These are phyloP conservation scores for Watsonalla binaria DNA, from an alignment of 2,888 invertebrate genomes.

Conservation along the genomic window DNA sequence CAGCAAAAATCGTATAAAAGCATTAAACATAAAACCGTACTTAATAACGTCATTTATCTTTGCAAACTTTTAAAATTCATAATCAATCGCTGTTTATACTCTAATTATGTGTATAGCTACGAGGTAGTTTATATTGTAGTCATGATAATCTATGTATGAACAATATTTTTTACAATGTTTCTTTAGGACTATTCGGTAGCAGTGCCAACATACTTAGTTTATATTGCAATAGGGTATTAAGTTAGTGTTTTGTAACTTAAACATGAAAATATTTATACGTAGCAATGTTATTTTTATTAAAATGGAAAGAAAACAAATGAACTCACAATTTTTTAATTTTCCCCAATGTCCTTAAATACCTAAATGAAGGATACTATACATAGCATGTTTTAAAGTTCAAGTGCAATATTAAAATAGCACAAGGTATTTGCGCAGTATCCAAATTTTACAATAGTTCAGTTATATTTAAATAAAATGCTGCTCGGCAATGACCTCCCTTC, in stretches of 20 bases:
- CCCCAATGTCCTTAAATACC: not conserved
- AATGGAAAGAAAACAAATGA: conserved; percentile 35
- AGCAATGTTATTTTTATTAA: conserved; percentile 70
- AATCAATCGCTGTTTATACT: too few species aligned
- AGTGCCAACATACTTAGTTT: conserved; percentile 53
- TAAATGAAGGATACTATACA: too few species aligned
- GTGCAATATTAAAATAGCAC: too few species aligned
- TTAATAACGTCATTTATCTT: too few species aligned
- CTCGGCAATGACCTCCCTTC: too few species aligned
- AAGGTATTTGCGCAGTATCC: too few species aligned
- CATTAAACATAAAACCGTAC: too few species aligned
- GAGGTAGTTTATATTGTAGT: conserved; percentile 5
- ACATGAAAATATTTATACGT: conserved; percentile 54
- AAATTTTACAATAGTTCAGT: too few species aligned
- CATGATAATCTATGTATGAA: conserved; percentile 1
- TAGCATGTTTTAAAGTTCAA: too few species aligned
- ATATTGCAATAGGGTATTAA: conserved; percentile 36
- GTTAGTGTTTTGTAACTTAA: conserved; percentile 59
- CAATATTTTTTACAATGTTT: conserved; percentile 5
- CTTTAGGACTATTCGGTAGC: conserved; percentile 8
- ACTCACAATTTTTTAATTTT: conserved; percentile 19
- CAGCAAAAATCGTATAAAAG: too few species aligned
- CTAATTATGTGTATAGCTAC: not conserved
- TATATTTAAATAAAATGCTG: too few species aligned
- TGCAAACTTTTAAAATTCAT: too few species aligned